Evolutionary conservation across 2,888 invertebrate species (phyloP).

Genomic region (Trichopria drosophilae): DNA sequence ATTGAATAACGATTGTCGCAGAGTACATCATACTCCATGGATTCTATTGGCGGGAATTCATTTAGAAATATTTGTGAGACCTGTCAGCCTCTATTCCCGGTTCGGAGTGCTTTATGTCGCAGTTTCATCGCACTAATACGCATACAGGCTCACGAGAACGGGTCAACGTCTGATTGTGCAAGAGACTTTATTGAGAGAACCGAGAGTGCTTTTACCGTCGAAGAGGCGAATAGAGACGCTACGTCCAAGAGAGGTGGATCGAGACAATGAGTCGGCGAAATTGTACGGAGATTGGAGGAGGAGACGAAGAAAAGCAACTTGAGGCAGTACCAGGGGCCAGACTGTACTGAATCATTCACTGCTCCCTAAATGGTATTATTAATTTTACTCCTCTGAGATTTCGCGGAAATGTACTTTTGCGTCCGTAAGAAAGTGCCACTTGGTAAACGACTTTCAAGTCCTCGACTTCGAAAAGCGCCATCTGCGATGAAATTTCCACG

Average conservation of each 20-base stretch:
- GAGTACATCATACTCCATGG: no score
- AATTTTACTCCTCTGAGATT: slow-evolving; percentile 27
- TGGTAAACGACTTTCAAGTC: no score
- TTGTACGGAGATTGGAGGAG: slow-evolving; percentile 11
- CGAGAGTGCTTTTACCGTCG: slow-evolving; percentile 36
- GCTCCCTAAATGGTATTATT: slow-evolving; percentile 37
- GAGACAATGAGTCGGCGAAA: slow-evolving; percentile 36
- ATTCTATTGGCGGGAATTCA: no score
- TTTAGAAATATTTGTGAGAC: no score
- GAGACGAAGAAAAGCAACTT: slow-evolving; percentile 12
- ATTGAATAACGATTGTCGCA: no score
- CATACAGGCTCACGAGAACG: no score
- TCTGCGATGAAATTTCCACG: no score
- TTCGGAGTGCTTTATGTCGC: no score
- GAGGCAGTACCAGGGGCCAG: neutral
- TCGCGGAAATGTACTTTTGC: slow-evolving; percentile 37
- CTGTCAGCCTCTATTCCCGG: no score
- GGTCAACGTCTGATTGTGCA: slow-evolving; percentile 48
- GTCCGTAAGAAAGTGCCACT: no score
- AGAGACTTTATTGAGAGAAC: slow-evolving; percentile 34
- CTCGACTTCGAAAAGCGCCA: no score
- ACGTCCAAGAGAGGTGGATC: slow-evolving; percentile 8
- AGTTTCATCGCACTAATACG: no score
- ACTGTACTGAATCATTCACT: slow-evolving; percentile 34
- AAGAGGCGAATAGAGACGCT: neutral